Conservation (phyloP, 2,797 vertebrate species). For the Menidia menidia region DNA sequence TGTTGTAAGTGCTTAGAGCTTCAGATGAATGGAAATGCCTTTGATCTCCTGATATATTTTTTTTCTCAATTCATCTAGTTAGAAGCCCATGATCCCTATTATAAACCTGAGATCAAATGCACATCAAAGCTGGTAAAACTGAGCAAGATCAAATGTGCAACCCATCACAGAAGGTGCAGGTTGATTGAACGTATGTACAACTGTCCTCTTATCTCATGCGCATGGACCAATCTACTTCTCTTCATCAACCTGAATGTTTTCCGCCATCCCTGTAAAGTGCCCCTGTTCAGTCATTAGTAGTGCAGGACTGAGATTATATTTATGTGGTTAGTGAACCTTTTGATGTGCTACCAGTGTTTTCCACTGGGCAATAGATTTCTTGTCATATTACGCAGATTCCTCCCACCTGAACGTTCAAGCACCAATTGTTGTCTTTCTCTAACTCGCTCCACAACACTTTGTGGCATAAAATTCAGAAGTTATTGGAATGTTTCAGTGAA, state of each 20-base stretch:
- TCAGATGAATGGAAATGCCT: slow-evolving; percentile 54
- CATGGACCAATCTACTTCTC: slow-evolving; percentile 22
- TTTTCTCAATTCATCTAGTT: slow-evolving; percentile 48
- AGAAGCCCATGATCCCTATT: slow-evolving; percentile 59
- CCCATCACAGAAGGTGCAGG: slow-evolving; percentile 49
- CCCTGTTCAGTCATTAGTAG: slow-evolving; percentile 30
- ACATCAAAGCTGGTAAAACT: slow-evolving; percentile 70
- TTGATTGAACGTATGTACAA: slow-evolving; percentile 54
- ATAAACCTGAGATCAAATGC: slow-evolving; percentile 64
- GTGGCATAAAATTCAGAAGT: not conserved
- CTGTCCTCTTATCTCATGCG: slow-evolving; percentile 50
- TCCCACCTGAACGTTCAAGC: not conserved
- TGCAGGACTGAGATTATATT: slow-evolving; percentile 30
- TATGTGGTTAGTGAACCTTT: slow-evolving; percentile 41
- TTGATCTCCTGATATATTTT: slow-evolving; percentile 46
- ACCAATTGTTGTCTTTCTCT: not conserved
- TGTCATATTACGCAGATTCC: not conserved
- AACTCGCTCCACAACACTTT: not conserved
- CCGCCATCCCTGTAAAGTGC: slow-evolving; percentile 34
- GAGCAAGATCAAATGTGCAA: slow-evolving; percentile 72
- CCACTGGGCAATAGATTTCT: not conserved
- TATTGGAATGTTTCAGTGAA: no score
- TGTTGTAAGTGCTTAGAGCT: slow-evolving; percentile 41
- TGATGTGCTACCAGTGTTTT: slow-evolving; percentile 35
- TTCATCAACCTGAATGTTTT: slow-evolving; percentile 37